These are phyloP conservation scores for Synergus gifuensis DNA, from an alignment of 2,888 invertebrate species.

Conservation along the genomic window DNA sequence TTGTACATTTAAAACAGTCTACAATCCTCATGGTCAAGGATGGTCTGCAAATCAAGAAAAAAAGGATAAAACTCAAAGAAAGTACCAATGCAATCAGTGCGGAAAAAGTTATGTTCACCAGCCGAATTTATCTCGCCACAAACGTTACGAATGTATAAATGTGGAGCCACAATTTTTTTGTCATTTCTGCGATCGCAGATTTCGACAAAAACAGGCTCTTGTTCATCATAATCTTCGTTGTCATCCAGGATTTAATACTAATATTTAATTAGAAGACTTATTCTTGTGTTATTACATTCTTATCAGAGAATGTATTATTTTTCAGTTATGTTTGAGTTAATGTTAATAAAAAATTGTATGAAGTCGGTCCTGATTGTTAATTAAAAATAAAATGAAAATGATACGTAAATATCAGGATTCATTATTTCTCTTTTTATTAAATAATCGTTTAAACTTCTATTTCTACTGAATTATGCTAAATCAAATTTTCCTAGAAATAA, in stretches of 20 bases:
- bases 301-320: too few species aligned
- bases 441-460: too few species aligned
- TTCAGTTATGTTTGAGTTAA: neutral
- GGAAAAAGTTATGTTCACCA: slow-evolving; percentile 2
- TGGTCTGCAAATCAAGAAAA: neutral
- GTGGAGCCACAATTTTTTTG: neutral
- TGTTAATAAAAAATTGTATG: neutral
- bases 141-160: slow-evolving; percentile 1
- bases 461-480: too few species aligned
- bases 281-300: too few species aligned
- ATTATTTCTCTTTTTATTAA: too few species aligned
- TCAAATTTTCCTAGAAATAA: too few species aligned
- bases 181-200: neutral
- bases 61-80: neutral
- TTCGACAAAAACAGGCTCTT: neutral
- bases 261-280: neutral
- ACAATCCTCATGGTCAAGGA: neutral
- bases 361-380: neutral
- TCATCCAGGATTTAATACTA: neutral
- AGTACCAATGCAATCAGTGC: neutral
- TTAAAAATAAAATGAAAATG: neutral
- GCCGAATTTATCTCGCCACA: slow-evolving; percentile 3
- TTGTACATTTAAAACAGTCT: neutral
- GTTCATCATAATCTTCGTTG: neutral
- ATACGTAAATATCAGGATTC: too few species aligned